Conservation (phyloP, 2,113 vertebrate species). For the Laterallus jamaicensis region DNA sequence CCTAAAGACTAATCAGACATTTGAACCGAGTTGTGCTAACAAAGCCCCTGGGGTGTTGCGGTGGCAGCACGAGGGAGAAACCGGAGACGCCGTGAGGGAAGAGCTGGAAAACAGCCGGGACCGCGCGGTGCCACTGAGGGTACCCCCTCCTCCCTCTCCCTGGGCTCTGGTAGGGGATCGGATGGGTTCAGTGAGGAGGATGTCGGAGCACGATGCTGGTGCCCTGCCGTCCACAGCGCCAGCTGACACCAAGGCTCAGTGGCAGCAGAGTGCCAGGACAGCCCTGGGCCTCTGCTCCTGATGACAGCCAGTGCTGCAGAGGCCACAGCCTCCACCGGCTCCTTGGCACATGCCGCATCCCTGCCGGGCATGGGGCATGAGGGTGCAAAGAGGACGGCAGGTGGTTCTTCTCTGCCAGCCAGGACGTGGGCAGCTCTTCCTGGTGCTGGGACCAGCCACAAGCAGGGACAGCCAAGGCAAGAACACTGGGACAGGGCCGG, state of each 20-base stretch:
- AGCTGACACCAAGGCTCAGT: not conserved
- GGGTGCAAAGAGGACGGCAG: rapidly evolving
- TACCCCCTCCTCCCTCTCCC: too few species aligned
- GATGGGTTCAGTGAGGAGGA: not conserved
- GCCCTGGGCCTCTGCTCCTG: not conserved
- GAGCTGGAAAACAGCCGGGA: not conserved
- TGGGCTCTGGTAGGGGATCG: rapidly evolving
- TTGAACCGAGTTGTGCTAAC: conserved; percentile 72
- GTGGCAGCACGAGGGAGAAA: not conserved
- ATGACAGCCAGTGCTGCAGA: rapidly evolving
- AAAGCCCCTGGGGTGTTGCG: conserved; percentile 10
- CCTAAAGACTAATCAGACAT: conserved; percentile 80
- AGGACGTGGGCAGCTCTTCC: not conserved
- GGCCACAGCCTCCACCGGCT: not conserved
- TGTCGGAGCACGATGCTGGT: rapidly evolving
- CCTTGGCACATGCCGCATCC: rapidly evolving
- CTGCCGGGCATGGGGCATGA: rapidly evolving
- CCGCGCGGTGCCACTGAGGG: rapidly evolving
- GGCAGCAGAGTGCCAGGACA: not conserved
- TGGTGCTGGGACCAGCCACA: not conserved
- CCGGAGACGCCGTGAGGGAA: rapidly evolving
- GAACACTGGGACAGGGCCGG: not conserved
- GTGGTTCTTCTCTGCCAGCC: rapidly evolving
- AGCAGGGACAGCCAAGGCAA: rapidly evolving
- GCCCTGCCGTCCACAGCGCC: not conserved